phyloP scores from a whole-genome alignment of 2,888 invertebrate species.

The Corbicula japonica region DNA sequence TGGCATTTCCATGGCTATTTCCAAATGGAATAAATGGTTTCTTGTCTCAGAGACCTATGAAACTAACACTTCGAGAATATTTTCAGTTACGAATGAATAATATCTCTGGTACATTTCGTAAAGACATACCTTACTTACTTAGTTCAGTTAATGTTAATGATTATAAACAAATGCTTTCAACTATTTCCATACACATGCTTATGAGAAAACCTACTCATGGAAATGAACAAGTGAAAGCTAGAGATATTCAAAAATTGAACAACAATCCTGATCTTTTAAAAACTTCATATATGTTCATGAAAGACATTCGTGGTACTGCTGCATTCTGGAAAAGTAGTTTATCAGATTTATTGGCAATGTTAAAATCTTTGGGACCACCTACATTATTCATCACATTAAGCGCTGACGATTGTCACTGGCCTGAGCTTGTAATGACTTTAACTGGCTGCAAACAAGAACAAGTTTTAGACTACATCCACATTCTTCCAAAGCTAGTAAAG shows the following conservation, averaged over 20 bases:
- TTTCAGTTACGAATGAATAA: too few relatives aligned
- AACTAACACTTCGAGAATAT: too few relatives aligned
- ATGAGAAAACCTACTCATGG: too few relatives aligned
- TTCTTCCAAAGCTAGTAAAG: constrained; percentile 25
- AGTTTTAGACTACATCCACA: constrained; percentile 2
- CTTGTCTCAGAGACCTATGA: too few relatives aligned
- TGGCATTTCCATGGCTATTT: too few relatives aligned
- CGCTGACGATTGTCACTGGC: constrained; percentile 62
- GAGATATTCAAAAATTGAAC: background rate
- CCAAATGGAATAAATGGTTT: too few relatives aligned
- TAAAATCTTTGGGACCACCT: constrained; percentile 51
- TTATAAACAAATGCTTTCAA: too few relatives aligned
- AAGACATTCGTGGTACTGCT: constrained; percentile 57
- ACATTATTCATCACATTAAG: constrained; percentile 63
- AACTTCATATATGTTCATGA: constrained; percentile 70
- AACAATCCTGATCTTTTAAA: constrained; percentile 20
- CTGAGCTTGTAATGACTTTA: constrained; percentile 45
- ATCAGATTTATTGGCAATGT: constrained; percentile 52
- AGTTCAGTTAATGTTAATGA: too few relatives aligned
- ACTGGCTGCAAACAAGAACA: constrained; percentile 3
- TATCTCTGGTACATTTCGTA: too few relatives aligned
- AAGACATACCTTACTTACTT: too few relatives aligned
- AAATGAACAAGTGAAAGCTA: too few relatives aligned
- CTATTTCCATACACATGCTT: too few relatives aligned
- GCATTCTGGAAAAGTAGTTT: constrained; percentile 55